phyloP scores from a whole-genome alignment of 2,797 vertebrate genomes.

The Harpagifer antarcticus region DNA sequence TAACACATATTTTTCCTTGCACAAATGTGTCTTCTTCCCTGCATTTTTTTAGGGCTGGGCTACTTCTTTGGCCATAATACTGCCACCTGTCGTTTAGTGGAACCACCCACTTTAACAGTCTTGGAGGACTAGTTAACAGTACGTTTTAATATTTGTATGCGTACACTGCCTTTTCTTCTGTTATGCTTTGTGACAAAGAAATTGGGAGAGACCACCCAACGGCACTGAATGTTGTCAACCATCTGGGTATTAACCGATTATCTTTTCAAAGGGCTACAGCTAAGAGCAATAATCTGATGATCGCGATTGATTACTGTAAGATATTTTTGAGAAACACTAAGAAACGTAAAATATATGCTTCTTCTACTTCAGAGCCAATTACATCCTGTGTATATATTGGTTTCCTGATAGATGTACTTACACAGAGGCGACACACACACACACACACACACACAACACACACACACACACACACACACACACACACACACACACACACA shows the following conservation, averaged over 20 bases:
- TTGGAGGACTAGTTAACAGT: neutral
- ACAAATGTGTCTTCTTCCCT: neutral
- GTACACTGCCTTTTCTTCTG: neutral
- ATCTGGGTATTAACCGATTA: neutral
- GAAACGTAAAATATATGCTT: conserved; percentile 35
- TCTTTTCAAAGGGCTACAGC: neutral
- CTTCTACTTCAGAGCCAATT: conserved; percentile 39
- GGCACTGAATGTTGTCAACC: neutral
- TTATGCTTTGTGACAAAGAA: neutral
- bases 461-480: neutral
- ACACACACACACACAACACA: neutral
- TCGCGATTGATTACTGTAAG: neutral
- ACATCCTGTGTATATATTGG: conserved; percentile 39
- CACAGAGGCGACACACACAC: neutral
- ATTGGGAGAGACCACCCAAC: neutral
- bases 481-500: conserved; percentile 5
- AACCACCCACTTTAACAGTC: too few relatives aligned
- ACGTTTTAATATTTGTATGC: neutral
- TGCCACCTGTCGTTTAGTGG: neutral
- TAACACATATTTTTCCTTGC: too few relatives aligned
- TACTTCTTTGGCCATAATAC: neutral
- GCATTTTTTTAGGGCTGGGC: neutral
- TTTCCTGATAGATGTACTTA: conserved; percentile 47
- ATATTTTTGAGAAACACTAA: conserved; percentile 34
- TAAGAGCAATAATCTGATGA: neutral